phyloP scores from a whole-genome alignment of 2,113 vertebrate species.

The Atlantisia rogersi region DNA sequence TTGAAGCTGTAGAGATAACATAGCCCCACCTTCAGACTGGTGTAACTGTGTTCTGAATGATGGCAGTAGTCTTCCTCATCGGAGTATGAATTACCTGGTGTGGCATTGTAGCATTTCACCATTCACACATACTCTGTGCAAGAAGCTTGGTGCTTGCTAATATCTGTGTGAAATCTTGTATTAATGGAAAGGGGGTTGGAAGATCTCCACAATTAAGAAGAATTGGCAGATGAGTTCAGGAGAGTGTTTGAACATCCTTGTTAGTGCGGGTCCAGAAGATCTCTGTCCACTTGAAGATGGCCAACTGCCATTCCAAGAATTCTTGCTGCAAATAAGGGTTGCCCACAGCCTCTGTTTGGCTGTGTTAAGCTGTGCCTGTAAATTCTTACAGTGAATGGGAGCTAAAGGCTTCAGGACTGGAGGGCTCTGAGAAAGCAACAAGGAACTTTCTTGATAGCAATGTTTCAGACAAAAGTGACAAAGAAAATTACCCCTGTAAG shows the following conservation, averaged over 20 bases:
- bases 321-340: not conserved
- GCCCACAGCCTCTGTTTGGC: not conserved
- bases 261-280: not conserved
- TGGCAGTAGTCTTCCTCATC: not conserved
- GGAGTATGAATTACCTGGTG: not conserved
- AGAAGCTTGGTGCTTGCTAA: not conserved
- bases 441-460: not conserved
- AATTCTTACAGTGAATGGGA: not conserved
- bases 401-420: not conserved
- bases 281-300: not conserved
- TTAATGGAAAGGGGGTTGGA: not conserved
- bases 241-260: not conserved
- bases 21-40: not conserved
- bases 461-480: not conserved
- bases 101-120: not conserved
- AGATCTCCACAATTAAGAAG: not conserved
- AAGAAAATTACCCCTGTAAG: not conserved
- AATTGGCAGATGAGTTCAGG: not conserved
- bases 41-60: not conserved
- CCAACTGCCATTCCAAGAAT: not conserved
- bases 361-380: not conserved
- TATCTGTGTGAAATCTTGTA: not conserved
- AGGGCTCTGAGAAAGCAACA: not conserved
- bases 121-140: accelerated
- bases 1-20: not conserved